These are phyloP conservation scores for Sebastes vulpes DNA, from an alignment of 2,797 vertebrate species.

Conservation along the genomic window DNA sequence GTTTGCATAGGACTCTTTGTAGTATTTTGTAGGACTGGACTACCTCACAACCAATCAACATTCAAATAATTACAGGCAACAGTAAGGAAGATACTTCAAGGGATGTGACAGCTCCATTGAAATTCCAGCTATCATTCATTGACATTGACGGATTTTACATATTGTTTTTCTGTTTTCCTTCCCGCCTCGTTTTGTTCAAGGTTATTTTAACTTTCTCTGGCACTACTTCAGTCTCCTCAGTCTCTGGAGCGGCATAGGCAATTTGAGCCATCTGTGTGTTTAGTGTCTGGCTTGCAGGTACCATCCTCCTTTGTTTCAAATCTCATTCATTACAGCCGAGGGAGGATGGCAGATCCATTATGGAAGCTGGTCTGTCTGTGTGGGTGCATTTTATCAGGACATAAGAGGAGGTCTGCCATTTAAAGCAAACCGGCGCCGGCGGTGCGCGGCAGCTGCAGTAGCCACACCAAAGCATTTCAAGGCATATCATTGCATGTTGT, in stretches of 20 bases:
- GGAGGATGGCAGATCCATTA: constrained; percentile 83
- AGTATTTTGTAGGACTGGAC: constrained; percentile 29
- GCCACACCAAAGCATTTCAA: constrained; percentile 32
- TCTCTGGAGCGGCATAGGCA: constrained; percentile 77
- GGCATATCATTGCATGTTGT: constrained; percentile 27
- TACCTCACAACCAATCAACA: constrained; percentile 30
- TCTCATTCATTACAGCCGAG: constrained; percentile 85
- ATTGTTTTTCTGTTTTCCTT: constrained; percentile 64
- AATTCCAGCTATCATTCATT: constrained; percentile 49
- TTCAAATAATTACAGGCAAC: constrained; percentile 26
- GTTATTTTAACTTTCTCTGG: constrained; percentile 83
- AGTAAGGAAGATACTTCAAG: constrained; percentile 21
- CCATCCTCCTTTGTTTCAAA: constrained; percentile 85
- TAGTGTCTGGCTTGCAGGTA: constrained; percentile 84
- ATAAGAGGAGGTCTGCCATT: constrained; percentile 75
- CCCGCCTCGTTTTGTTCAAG: constrained; percentile 72
- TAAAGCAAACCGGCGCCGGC: constrained; percentile 52
- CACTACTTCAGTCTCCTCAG: constrained; percentile 75
- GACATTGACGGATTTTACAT: constrained; percentile 60
- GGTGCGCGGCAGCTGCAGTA: constrained; percentile 13
- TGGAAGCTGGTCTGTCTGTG: constrained; percentile 77
- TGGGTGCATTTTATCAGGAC: constrained; percentile 81
- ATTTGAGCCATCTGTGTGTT: constrained; percentile 84
- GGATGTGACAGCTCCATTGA: constrained; percentile 6
- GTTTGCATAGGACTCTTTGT: constrained; percentile 49